Evolutionary conservation across 1,140 invertebrate genomes (phyloP).

Genomic region (Anadara kagoshimensis): DNA sequence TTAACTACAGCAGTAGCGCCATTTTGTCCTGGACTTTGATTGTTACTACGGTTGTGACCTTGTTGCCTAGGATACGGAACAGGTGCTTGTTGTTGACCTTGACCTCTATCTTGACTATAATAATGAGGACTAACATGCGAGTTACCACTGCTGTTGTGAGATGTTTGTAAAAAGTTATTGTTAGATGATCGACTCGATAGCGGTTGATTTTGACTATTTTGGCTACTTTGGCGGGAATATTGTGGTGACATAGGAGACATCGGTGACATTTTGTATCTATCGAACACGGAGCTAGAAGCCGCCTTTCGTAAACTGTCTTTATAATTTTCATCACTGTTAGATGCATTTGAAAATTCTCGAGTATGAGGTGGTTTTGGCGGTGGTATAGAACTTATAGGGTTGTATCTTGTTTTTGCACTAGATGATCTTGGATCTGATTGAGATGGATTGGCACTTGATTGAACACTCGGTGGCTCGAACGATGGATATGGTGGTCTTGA

Average conservation of each 20-base stretch:
- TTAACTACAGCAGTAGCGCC: conserved; percentile 52
- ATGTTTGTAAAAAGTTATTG: too few species aligned
- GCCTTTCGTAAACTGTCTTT: conserved; percentile 42
- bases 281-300: conserved; percentile 35
- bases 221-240: conserved; percentile 26
- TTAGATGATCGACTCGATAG: too few species aligned
- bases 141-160: neutral
- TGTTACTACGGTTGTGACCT: too few species aligned
- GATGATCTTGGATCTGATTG: neutral
- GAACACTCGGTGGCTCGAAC: neutral
- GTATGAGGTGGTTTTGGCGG: conserved; percentile 26
- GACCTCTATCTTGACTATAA: conserved; percentile 6
- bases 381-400: conserved; percentile 17
- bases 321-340: conserved; percentile 38
- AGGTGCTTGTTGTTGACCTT: conserved; percentile 15
- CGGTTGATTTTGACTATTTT: conserved; percentile 4
- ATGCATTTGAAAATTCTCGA: conserved; percentile 24
- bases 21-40: neutral
- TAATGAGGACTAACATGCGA: neutral
- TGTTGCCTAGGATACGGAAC: neutral
- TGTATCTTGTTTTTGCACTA: neutral
- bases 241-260: conserved; percentile 4
- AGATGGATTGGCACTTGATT: neutral
- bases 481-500: neutral
- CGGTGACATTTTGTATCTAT: conserved; percentile 24